These are phyloP conservation scores for Ophion slaviceki DNA, from an alignment of 2,888 invertebrate species.

Conservation along the genomic window DNA sequence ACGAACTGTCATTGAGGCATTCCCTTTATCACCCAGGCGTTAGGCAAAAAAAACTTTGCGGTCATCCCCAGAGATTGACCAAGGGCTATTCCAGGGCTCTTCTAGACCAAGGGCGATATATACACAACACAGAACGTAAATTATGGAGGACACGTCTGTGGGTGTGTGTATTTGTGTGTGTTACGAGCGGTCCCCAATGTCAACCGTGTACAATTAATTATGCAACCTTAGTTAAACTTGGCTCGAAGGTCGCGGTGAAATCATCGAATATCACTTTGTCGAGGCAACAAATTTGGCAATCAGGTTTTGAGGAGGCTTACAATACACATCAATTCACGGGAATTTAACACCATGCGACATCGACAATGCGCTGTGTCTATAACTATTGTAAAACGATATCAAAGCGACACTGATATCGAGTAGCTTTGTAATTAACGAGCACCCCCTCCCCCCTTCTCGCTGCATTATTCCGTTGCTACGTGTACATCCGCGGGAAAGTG, in stretches of 20 bases:
- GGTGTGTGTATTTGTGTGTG: background rate
- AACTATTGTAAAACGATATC: conserved; percentile 52
- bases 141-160: background rate
- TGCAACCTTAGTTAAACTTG: conserved; percentile 13
- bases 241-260: conserved; percentile 18
- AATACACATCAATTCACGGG: conserved; percentile 40
- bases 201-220: conserved; percentile 28
- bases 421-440: conserved; percentile 56
- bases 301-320: conserved; percentile 34
- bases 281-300: conserved; percentile 44
- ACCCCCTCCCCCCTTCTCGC: conserved; percentile 1
- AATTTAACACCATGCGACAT: conserved; percentile 34
- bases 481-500: conserved; percentile 1
- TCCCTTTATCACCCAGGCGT: background rate
- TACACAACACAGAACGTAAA: too few species aligned
- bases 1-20: background rate
- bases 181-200: conserved; percentile 5
- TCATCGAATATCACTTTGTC: conserved; percentile 57
- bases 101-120: too few species aligned
- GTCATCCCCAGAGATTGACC: background rate
- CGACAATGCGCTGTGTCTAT: conserved; percentile 23
- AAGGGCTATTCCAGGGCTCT: too few species aligned
- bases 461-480: conserved; percentile 31
- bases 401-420: conserved; percentile 46
- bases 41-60: background rate